phyloP scores from a whole-genome alignment of 2,888 invertebrate species.

The Limnephilus marmoratus region DNA sequence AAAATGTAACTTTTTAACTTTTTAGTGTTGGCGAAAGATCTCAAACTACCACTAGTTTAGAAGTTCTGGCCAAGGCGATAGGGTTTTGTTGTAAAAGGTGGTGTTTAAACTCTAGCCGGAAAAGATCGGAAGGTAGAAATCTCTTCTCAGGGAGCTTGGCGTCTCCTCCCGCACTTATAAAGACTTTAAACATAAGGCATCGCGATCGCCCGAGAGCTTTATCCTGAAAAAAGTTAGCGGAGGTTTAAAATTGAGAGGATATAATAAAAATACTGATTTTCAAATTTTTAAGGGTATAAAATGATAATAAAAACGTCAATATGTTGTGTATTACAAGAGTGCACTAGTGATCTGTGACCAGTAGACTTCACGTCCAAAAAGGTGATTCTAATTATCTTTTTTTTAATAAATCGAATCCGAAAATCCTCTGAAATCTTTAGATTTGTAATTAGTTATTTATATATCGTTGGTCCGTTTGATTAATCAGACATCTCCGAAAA shows the following conservation, averaged over 20 bases:
- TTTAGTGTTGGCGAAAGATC: not conserved
- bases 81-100: constrained; percentile 20
- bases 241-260: not conserved
- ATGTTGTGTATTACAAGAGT: no score
- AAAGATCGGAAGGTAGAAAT: constrained; percentile 44
- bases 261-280: not conserved
- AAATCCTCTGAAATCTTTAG: no score
- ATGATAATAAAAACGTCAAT: not conserved
- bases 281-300: not conserved
- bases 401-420: no score
- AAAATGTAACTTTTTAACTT: no score
- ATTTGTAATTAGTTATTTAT: no score
- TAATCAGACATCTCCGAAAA: no score
- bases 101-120: constrained; percentile 34
- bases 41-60: not conserved
- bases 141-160: constrained; percentile 23
- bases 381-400: no score
- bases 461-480: no score
- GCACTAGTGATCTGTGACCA: no score
- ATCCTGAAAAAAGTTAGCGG: not conserved
- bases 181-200: constrained; percentile 28
- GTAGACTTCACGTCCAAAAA: no score
- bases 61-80: not conserved
- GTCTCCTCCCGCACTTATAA: not conserved
- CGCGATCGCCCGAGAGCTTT: not conserved